These are phyloP conservation scores for Brevimyrus niger DNA, from an alignment of 2,113 vertebrate species.

Conservation along the genomic window DNA sequence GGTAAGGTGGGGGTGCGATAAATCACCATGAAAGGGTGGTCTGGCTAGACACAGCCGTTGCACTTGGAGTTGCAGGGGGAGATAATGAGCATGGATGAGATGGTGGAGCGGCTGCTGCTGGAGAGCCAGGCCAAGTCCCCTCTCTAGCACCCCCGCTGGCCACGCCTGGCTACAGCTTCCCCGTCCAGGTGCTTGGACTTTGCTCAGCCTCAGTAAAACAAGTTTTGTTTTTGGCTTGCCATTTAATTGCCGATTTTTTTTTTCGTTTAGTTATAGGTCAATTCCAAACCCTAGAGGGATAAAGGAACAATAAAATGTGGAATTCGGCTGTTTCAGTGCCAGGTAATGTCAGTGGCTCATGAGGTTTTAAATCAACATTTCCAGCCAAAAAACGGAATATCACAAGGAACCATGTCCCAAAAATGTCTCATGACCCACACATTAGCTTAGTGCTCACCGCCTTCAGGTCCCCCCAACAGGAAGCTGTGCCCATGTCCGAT, in stretches of 20 bases:
- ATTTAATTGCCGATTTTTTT: neutral
- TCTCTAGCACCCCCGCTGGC: neutral
- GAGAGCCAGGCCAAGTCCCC: neutral
- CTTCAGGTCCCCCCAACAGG: neutral
- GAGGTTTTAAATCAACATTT: neutral
- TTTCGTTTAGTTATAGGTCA: neutral
- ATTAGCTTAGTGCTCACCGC: neutral
- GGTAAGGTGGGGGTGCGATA: constrained; percentile 45
- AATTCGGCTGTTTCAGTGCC: neutral
- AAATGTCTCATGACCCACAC: neutral
- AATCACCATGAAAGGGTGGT: constrained; percentile 55
- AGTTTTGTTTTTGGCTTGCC: neutral
- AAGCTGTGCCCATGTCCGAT: neutral
- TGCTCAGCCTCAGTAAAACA: neutral
- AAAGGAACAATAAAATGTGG: neutral
- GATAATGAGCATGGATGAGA: too few species aligned
- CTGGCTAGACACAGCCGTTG: constrained; percentile 25
- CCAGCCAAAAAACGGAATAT: neutral
- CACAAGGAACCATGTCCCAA: neutral
- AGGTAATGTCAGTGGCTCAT: neutral
- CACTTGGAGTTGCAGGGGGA: neutral
- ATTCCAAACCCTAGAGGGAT: neutral
- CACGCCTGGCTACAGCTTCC: neutral
- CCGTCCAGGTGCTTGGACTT: neutral
- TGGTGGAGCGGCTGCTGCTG: too few species aligned